phyloP scores from a whole-genome alignment of 1,140 invertebrate genomes.

The Mylabris phalerata region DNA sequence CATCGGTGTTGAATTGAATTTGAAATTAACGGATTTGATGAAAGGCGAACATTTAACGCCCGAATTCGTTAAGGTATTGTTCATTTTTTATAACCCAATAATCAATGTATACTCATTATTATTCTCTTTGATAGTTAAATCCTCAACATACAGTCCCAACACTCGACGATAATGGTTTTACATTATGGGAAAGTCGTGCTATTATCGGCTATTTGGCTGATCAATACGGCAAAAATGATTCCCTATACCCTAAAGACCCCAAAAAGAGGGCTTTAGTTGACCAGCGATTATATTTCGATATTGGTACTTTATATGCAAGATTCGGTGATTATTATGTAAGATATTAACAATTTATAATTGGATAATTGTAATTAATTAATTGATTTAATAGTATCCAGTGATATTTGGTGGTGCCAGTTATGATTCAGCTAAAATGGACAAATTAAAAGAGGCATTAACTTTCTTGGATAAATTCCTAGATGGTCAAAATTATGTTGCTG shows the following conservation, averaged over 20 bases:
- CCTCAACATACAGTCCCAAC: conserved; percentile 66
- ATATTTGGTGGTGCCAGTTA: conserved; percentile 56
- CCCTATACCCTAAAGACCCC: conserved; percentile 66
- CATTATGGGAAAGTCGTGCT: conserved; percentile 62
- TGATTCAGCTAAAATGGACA: conserved; percentile 57
- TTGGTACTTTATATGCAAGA: conserved; percentile 58
- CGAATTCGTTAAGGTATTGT: conserved; percentile 65
- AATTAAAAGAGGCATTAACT: conserved; percentile 54
- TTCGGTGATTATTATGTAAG: conserved; percentile 60
- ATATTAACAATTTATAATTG: conserved; percentile 16
- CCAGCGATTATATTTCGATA: conserved; percentile 67
- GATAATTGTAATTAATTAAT: conserved; percentile 7
- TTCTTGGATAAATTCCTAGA: conserved; percentile 64
- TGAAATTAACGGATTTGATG: conserved; percentile 54
- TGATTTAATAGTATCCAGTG: conserved; percentile 57
- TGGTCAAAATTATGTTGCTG: conserved; percentile 57
- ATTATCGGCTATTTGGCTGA: conserved; percentile 66
- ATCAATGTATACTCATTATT: neutral
- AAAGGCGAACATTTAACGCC: conserved; percentile 62
- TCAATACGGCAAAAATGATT: conserved; percentile 64
- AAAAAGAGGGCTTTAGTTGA: conserved; percentile 64
- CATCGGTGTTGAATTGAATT: conserved; percentile 60
- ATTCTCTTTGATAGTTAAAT: conserved; percentile 48
- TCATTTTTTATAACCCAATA: neutral
- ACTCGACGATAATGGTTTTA: conserved; percentile 59